Evolutionary conservation across 2,113 vertebrate species (phyloP).

Genomic region (Jaculus jaculus): DNA sequence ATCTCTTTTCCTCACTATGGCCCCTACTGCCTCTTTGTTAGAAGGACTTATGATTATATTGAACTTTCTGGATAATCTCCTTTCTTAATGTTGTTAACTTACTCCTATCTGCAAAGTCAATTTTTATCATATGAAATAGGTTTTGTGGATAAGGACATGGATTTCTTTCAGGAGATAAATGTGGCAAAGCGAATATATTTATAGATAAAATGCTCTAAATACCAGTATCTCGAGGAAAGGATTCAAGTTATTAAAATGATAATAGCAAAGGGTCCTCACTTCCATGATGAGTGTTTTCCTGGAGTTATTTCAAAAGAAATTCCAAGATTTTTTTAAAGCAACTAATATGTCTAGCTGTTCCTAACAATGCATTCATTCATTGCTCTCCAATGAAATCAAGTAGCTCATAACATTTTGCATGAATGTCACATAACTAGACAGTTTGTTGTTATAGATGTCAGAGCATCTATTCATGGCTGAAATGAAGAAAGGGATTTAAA

Average conservation of each 20-base stretch:
- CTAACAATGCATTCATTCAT: neutral
- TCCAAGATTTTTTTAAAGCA: slow-evolving; percentile 19
- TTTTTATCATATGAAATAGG: neutral
- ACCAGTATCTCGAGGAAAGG: neutral
- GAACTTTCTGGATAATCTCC: no score
- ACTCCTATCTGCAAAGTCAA: neutral
- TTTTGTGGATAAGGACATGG: neutral
- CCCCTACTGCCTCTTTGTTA: neutral
- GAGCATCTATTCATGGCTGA: neutral
- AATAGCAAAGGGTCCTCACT: neutral
- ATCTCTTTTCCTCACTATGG: neutral
- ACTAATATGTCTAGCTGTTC: neutral
- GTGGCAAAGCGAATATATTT: neutral
- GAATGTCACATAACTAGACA: neutral
- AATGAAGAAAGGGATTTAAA: neutral
- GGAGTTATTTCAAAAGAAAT: neutral
- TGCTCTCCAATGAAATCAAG: slow-evolving; percentile 13
- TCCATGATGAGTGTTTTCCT: neutral
- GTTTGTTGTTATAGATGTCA: neutral
- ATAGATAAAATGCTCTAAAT: neutral
- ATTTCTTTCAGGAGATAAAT: neutral
- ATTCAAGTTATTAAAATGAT: neutral
- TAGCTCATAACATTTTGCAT: neutral
- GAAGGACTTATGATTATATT: neutral
- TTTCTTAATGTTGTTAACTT: neutral